A percentile compares a stretch with the other conserved stretches of the same genome.
Evolutionary conservation across 1,140 invertebrate genomes (phyloP).

Genomic region (Hylaeus volcanicus): DNA sequence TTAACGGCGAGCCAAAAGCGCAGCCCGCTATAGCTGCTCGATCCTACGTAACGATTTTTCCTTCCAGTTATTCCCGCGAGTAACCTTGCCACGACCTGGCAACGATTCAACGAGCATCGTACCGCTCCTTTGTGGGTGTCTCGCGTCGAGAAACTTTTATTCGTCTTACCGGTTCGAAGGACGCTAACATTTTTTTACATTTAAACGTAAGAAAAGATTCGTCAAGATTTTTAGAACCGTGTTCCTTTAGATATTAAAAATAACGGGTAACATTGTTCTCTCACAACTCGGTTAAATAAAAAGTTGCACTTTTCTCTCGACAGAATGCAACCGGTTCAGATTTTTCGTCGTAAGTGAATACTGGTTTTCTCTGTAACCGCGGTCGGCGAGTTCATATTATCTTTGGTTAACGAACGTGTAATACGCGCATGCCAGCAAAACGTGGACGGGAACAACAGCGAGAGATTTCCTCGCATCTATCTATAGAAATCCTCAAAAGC

Average conservation of each 20-base stretch:
- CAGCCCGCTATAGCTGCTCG: constrained; percentile 6
- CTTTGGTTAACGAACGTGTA: neutral
- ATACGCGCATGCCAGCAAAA: neutral
- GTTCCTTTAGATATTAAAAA: too few species aligned
- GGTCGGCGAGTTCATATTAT: neutral
- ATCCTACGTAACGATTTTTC: constrained; percentile 59
- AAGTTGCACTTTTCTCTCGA: too few species aligned
- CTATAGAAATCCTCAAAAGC: neutral
- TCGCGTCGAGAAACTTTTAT: constrained; percentile 28
- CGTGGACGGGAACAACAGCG: neutral
- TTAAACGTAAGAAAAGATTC: neutral
- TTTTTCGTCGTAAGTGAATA: too few species aligned
- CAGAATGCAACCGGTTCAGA: too few species aligned
- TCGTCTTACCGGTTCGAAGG: neutral
- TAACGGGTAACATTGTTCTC: too few species aligned
- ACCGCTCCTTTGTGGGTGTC: constrained; percentile 11
- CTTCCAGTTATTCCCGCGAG: constrained; percentile 39
- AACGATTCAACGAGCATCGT: constrained; percentile 45
- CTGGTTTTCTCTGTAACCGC: too few species aligned
- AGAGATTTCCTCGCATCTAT: neutral
- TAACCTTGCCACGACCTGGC: constrained; percentile 36
- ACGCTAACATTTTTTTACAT: neutral
- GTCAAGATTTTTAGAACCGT: neutral
- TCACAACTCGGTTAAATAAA: too few species aligned
- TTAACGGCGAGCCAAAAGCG: constrained; percentile 30